Base-by-base conservation (phyloP, 2,888 invertebrate species). In the Frankliniella fusca region DNA sequence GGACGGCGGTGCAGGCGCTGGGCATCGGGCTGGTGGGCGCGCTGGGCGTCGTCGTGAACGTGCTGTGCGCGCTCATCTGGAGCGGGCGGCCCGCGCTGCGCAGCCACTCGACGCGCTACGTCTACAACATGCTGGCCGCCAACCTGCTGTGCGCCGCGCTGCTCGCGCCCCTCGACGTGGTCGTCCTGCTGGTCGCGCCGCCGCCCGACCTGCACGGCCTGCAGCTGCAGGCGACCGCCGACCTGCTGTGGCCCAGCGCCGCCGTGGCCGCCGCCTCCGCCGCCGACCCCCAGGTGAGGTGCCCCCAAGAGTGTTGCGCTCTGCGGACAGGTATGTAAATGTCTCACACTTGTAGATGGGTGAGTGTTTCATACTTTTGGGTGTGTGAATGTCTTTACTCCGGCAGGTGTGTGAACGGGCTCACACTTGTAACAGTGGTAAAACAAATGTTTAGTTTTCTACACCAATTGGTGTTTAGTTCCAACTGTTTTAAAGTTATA, bases 81-180 rank as follows among this genome's bases (percentile, higher is more conserved):
- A 76, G 70, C 70, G 70, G 70, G 23, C 70, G 70, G 70, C 70
- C 70, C 27, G 70, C 70, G 27, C 70, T 76, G 70, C 70, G 70
- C 70, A 76, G 70, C 27, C 70, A 76, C 70, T 76, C 70, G 27
- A 76, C 70, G 70, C 70, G 70, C 70, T 76, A 76, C 70, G 70
- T 76, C 11, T 76, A 76, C 70, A 76, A 76, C 70, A 76, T 76
- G 70, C 70, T 76, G 70, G 70, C 70, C 70, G 70, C 70, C 70
- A 76, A 76, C 70, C 27, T 76, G 70, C 70, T 76, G 70, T 76
- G 70, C 70, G 23, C 70, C 70, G n/a, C 23, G 23, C 23, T 76
- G 70, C 54, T 54, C 18, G 70, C 70, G 27, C 70, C 70, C 11
- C 70, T 76, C 27, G 70, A 76, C 70, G 70, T 76, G 23, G 12